phyloP scores from a whole-genome alignment of 2,113 vertebrate genomes.

The Perca flavescens region DNA sequence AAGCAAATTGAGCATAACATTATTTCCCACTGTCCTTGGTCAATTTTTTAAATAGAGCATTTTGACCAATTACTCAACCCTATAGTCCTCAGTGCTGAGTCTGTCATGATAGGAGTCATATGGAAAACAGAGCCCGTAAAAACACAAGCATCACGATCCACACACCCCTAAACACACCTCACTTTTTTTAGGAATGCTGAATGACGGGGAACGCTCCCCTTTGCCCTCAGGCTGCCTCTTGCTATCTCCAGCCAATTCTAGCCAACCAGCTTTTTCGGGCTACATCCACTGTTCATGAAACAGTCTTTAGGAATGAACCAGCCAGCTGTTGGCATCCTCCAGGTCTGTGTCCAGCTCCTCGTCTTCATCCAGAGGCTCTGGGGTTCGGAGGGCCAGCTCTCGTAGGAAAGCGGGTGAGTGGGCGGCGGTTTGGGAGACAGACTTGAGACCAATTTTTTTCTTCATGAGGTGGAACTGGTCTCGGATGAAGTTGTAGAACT shows the following conservation, averaged over 20 bases:
- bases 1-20: slow-evolving; percentile 51
- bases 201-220: slow-evolving; percentile 10
- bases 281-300: slow-evolving; percentile 16
- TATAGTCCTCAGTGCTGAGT: slow-evolving; percentile 49
- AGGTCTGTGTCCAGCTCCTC: slow-evolving; percentile 90
- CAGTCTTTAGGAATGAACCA: slow-evolving; percentile 79
- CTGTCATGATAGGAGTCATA: slow-evolving; percentile 52
- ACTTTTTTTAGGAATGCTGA: slow-evolving; percentile 59
- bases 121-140: slow-evolving; percentile 57
- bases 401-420: slow-evolving; percentile 85
- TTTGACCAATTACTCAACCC: slow-evolving; percentile 52
- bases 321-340: slow-evolving; percentile 86
- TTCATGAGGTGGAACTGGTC: slow-evolving; percentile 97
- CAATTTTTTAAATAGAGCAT: slow-evolving; percentile 72
- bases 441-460: slow-evolving; percentile 96
- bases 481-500: slow-evolving; percentile 97
- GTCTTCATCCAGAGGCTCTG: slow-evolving; percentile 91
- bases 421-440: slow-evolving; percentile 74
- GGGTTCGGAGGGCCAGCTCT: slow-evolving; percentile 90
- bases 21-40: slow-evolving; percentile 56
- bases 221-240: slow-evolving; percentile 52
- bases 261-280: slow-evolving; percentile 23
- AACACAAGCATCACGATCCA: slow-evolving; percentile 59
- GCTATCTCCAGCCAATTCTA: slow-evolving; percentile 34
- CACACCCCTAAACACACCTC: slow-evolving; percentile 53